Base-by-base conservation (phyloP, 2,888 invertebrate genomes). In the Boloria euphrosyne region DNA sequence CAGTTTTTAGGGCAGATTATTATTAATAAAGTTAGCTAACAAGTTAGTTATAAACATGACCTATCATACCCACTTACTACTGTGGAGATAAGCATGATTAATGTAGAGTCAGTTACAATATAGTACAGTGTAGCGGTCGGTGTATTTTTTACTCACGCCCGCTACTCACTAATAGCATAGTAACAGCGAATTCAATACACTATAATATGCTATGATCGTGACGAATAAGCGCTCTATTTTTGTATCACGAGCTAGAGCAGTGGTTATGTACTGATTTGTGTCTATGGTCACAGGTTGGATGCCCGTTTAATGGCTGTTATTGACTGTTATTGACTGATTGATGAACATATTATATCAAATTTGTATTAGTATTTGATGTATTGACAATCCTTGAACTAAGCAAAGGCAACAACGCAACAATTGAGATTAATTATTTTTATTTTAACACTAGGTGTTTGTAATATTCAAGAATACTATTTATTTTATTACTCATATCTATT, bases 101-200 rank as follows among this genome's bases (percentile, higher is more conserved):
- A 49, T 47, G 13, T 13, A 47, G 13, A 57, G n/a, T 38, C 10
- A 38, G 31, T 38, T 38, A 10, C 31, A 7, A 10, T 38, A 38
- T 27, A 27, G 13, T 57, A n/a, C 18, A 46, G n/a, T 57, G n/a
- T 57, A 46, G 57, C 46, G 57, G 57, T 57, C 57, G 50, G 22
- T 22, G 22, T 46, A 22, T 57, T 57, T 57, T 57, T 57, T 57
- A 46, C 22, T 16, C 13, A 4, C 16, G 46, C 5, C 46, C 57
- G 57, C 57, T 57, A 46, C 46, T 57, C 31, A 38, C 46, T 57
- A 57, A 27, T 57, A 46, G 57, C 57, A 46, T 57, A 16, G 57
- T 46, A 57, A 57, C 57, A 57, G 57, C 46, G 27, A 17, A 10
- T 38, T 38, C 31, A 10, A 38, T 38, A 38, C 31, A 10, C 10